Base-by-base conservation (phyloP, 2,888 invertebrate species). In the Polia nebulosa region DNA sequence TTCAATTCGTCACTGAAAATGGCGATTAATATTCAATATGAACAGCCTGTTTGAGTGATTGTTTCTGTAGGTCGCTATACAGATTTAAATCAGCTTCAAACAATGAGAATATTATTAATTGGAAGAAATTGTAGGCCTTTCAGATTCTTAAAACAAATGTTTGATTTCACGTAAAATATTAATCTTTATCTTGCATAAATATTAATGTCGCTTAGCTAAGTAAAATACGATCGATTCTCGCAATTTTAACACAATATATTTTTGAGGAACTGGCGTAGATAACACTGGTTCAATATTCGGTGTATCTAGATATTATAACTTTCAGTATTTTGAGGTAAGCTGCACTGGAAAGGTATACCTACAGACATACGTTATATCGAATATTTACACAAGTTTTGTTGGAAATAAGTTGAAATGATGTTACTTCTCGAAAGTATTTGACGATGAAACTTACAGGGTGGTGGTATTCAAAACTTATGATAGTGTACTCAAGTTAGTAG, bases 21-120 rank as follows among this genome's bases (percentile, higher is more conserved):
- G 87, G 90, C 90, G 92, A 95, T 95, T 95, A 95, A 95, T 95
- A 95, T 95, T 95, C 94, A 95, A 94, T 95, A 94, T 92, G 91
- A 93, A 93, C 94, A 91, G 93, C 92, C 92, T 94, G 91, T 93
- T 95, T 93, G 92, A 95, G 91, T 95, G 93, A 95, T 95, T 95
- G 95, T 94, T 94, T 93, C 92, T 92, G 87, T 82, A 85, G 86
- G 82, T 86, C 82, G 79, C 85, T 85, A 81, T 89, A 88, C 85
- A 89, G 90, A 90, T 89, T 87, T 84, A 81, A 87, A 90, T 90
- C 88, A 87, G 88, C 89, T 89, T 89, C 81, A 83, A 88, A 89
- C 89, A 91, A 90, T 90, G 87, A 87, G 82, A 90, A 89, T 89
- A 89, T 88, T 90, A 90, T 91, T 91, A 90, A 91, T 91, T 91